Evolutionary conservation across 1,140 invertebrate species (phyloP), one percentile per base, ranked within the genome.

Genomic region (Amphibalanus amphitrite): DNA sequence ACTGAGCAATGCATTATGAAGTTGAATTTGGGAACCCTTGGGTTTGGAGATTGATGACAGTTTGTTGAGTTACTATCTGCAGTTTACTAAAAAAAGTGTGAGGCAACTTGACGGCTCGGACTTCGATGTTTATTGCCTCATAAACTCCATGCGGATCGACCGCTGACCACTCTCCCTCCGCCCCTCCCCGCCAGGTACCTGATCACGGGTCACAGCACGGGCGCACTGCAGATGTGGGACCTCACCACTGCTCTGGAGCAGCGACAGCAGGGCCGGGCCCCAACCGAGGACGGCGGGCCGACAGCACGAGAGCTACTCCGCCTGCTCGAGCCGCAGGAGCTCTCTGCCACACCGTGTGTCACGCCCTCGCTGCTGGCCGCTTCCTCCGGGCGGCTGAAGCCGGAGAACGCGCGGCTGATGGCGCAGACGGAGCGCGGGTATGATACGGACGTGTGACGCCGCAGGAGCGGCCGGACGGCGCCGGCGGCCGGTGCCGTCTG

Each of bases 191-290:
- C n/a, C 29, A 72, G 71, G 26, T 93, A 96, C 77, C 89, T 99
- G 76, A 90, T 98, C 75, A 97, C 95, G 26, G 96, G 95, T 8
- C 95, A 98, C 79, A 87, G 88, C 26, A 96, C 93, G 79, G 95
- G 96, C 69, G 89, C 90, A 70, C 90, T 97, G 76, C 95, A 97
- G 83, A 95, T 98, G 90, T 98, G 95, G 95, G 95, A 99, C 82
- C 83, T 99, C 40, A 97, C 93, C 3, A 97, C 93, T 17, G 95
- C 94, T 69, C 82, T 98, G 28, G 93, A 97, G 80, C 85, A 90
- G 71, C 83, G 87, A 77, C 81, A 86, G 76, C 87, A 90, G 83
- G 82, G 83, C 76, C 82, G 84, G 79, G 81, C 83, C 76, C 69
- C 74, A 74, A 40, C 69, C 74, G 70, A 29, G 30, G 69, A 28